Percentiles rank a stretch among this genome's conserved stretches.
Evolutionary conservation across 2,113 vertebrate species (phyloP).

Genomic region (Tretioscincus oriximinensis): DNA sequence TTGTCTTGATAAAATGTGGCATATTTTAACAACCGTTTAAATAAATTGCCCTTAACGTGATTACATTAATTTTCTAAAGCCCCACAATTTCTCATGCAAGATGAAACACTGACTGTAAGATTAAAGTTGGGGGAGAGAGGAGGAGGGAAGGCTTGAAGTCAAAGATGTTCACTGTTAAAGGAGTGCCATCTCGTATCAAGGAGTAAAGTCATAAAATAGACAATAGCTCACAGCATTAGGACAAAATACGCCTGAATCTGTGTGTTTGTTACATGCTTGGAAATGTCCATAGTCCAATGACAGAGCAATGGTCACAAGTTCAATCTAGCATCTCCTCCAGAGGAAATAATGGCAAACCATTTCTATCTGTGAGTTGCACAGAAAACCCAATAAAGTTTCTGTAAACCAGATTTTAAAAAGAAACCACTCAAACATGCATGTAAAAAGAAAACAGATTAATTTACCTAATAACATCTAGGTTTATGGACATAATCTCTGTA

Average conservation of each 20-base stretch:
- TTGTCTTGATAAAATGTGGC: background rate
- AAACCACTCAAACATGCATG: no score
- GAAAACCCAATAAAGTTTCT: no score
- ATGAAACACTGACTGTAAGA: background rate
- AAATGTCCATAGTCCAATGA: no score
- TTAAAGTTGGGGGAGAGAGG: background rate
- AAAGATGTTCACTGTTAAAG: background rate
- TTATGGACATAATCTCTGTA: no score
- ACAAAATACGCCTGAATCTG: background rate
- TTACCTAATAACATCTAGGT: no score
- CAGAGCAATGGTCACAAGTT: no score
- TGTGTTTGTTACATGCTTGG: background rate
- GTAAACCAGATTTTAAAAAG: no score
- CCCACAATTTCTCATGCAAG: background rate
- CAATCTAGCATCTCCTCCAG: no score
- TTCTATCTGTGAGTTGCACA: no score
- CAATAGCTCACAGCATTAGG: background rate
- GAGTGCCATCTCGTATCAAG: background rate
- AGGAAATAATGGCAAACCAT: no score
- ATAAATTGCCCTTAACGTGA: slow-evolving; percentile 5
- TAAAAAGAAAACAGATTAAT: no score
- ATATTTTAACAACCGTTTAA: slow-evolving; percentile 6
- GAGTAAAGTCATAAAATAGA: background rate
- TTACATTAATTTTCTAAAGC: slow-evolving; percentile 9
- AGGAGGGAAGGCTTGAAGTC: background rate